Evolutionary conservation across 2,888 invertebrate genomes (phyloP).

Genomic region (Lagria hirta): DNA sequence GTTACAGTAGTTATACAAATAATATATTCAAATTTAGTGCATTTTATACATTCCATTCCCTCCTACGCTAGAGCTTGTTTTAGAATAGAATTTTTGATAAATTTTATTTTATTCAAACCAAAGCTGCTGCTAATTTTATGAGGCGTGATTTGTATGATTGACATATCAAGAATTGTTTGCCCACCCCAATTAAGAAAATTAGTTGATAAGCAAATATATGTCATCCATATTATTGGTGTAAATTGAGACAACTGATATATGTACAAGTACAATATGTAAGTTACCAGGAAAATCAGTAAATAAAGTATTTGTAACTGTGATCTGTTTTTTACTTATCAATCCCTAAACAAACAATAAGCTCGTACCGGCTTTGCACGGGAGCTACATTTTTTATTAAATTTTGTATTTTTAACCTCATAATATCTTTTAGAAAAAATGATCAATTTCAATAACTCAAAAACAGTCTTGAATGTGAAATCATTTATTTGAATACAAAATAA

Average conservation of each 20-base stretch:
- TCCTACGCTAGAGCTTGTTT: constrained; percentile 26
- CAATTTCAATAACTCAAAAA: too few relatives aligned
- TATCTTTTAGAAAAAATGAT: too few relatives aligned
- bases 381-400: too few relatives aligned
- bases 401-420: too few relatives aligned
- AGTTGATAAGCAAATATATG: constrained; percentile 23
- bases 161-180: constrained; percentile 27
- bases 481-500: too few relatives aligned
- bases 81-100: constrained; percentile 24
- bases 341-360: too few relatives aligned
- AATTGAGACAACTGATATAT: constrained; percentile 43
- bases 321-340: too few relatives aligned
- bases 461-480: too few relatives aligned
- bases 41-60: constrained; percentile 37
- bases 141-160: constrained; percentile 21
- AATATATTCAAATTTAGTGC: constrained; percentile 28
- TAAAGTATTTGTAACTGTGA: constrained; percentile 45
- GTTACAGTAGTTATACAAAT: constrained; percentile 27
- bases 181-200: constrained; percentile 4
- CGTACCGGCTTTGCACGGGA: too few relatives aligned
- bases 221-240: constrained; percentile 32
- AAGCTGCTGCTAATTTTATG: constrained; percentile 14
- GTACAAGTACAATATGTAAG: constrained; percentile 47
- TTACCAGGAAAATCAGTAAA: constrained; percentile 45
- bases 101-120: constrained; percentile 25